Conservation (phyloP, 2,797 vertebrate genomes). For the Hypotaenidia philippensis region DNA sequence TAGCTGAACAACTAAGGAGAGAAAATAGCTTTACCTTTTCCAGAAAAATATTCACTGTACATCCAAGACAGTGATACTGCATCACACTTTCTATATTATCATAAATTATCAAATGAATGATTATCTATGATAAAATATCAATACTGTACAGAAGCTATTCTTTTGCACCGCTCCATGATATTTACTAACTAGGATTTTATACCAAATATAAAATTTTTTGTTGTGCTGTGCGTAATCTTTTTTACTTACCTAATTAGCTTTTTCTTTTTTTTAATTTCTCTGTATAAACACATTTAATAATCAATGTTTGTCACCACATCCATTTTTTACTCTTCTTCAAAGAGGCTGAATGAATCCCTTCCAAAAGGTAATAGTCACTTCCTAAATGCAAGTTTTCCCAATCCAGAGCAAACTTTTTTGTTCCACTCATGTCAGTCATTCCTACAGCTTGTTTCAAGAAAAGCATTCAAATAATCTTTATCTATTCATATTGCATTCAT, state of each 20-base stretch:
- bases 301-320: not conserved
- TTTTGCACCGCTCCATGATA: not conserved
- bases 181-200: not conserved
- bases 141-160: not conserved
- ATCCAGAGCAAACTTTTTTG: not conserved
- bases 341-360: not conserved
- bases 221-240: not conserved
- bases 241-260: not conserved
- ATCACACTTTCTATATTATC: not conserved
- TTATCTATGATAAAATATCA: not conserved
- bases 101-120: not conserved
- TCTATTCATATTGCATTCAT: not conserved
- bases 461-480: not conserved
- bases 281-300: not conserved
- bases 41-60: not conserved
- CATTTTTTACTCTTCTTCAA: not conserved
- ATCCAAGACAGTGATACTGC: not conserved
- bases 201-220: not conserved
- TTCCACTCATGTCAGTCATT: not conserved
- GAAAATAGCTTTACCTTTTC: not conserved
- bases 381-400: not conserved
- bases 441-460: not conserved
- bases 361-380: not conserved
- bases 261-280: not conserved
- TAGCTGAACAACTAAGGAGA: not conserved